Conservation (phyloP, 2,797 vertebrate species). For the Ibycter americanus region DNA sequence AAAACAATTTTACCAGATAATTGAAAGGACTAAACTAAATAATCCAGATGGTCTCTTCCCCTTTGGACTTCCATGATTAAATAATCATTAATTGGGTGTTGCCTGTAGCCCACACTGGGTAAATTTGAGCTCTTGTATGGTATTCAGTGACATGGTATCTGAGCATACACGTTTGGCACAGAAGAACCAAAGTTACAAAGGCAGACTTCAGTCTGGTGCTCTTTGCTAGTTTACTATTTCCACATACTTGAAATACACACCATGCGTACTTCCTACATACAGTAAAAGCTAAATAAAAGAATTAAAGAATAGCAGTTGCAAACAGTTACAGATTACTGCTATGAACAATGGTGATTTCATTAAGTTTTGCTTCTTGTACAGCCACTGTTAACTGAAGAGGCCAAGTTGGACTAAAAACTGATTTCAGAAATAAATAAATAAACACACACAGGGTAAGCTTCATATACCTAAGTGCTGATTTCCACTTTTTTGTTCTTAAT, state of each 20-base stretch:
- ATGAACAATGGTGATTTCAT: neutral
- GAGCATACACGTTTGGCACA: fast-evolving
- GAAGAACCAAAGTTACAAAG: neutral
- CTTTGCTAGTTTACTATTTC: neutral
- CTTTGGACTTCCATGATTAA: neutral
- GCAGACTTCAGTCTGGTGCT: neutral
- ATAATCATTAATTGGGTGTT: neutral
- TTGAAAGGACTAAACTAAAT: neutral
- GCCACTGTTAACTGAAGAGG: neutral
- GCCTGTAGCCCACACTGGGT: neutral
- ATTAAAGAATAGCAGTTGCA: neutral
- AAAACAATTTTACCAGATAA: neutral
- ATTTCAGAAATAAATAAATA: neutral
- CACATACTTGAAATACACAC: neutral
- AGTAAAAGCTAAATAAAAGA: neutral
- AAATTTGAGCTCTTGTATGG: neutral
- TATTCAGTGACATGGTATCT: neutral
- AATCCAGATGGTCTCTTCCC: neutral
- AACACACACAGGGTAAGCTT: neutral
- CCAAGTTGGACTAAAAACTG: neutral
- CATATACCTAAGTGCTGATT: neutral
- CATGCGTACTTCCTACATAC: neutral
- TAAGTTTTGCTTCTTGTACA: neutral
- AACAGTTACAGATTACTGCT: neutral
- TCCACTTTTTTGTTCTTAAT: neutral